Base-by-base conservation (phyloP, 2,113 vertebrate genomes). In the Daphoenositta chrysoptera region DNA sequence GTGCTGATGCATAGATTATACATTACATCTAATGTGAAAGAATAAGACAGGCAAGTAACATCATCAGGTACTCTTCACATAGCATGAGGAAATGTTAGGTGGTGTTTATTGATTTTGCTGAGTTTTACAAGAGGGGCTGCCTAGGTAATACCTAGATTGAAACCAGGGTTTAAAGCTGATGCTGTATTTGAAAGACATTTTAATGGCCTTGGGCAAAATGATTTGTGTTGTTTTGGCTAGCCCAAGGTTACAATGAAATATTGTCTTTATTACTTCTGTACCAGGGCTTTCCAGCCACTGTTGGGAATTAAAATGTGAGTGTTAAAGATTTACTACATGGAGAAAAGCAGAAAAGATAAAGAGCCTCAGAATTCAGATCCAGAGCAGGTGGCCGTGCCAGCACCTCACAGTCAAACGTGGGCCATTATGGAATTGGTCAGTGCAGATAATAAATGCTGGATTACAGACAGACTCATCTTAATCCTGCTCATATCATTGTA, bases 231-330 rank as follows among this genome's bases (percentile, higher is more conserved):
- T 93, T 97, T 96, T 93, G 60, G 77, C 69, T 78, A 56, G 80
- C 58, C 76, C 57, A 95, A 97, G 96, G 95, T 96, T 97, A 77
- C 51, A 81, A 7, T 95, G 92, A 93, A 90, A 96, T 95, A 96
- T 24, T 75, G 93, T 92, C 65, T 93, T 87, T 95, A 94, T 94
- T 93, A 84, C 33, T 91, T 71, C 65, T 10, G 2, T 64, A 78
- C n/a, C 27, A 79, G 68, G 60, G 42, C 37, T 64, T 78, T 77
- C 75, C 35, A 93, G 33, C 65, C 61, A 53, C 87, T 92, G 51
- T 7, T 82, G 86, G 69, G 92, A 94, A 93, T 95, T 95, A 91
- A 94, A 95, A 68, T 48, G 69, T 87, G 87, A 94, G 35, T 0
- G 0, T 77, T 89, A n/a, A 60, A 90, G 83, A 95, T 95, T 95